A percentile compares a stretch with the other conserved stretches of the same genome.
Conservation (phyloP, 2,797 vertebrate species). For the Moxostoma hubbsi region DNA sequence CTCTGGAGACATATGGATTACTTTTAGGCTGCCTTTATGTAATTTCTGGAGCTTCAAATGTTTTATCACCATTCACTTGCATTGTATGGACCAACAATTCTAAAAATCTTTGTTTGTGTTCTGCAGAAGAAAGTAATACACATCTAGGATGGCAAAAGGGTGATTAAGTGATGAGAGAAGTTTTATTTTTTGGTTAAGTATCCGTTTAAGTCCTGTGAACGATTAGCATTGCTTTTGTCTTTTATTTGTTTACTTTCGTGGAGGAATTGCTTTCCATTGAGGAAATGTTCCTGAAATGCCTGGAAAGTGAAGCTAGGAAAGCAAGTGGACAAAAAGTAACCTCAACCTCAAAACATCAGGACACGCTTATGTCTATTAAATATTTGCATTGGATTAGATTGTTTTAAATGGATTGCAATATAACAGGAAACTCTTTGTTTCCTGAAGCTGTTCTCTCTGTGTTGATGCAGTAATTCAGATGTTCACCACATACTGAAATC, state of each 20-base stretch:
- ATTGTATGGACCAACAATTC: no score
- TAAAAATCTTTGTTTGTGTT: no score
- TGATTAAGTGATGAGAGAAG: no score
- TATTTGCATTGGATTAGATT: background rate
- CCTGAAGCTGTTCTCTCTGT: background rate
- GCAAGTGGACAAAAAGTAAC: conserved; percentile 31
- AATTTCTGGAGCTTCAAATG: no score
- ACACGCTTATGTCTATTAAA: conserved; percentile 2
- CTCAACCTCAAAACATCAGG: background rate
- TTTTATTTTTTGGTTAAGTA: no score
- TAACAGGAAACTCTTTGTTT: conserved; percentile 13
- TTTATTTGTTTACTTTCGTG: conserved; percentile 25
- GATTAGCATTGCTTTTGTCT: background rate
- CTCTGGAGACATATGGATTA: no score
- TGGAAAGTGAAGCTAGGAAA: conserved; percentile 18
- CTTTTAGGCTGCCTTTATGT: no score
- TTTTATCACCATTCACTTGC: no score
- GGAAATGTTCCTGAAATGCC: conserved; percentile 30
- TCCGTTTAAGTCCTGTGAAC: background rate
- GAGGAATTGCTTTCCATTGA: conserved; percentile 44
- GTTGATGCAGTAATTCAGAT: background rate
- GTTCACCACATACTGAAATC: background rate
- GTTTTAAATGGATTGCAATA: conserved; percentile 13
- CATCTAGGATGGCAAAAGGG: no score
- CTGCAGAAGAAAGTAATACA: no score